phyloP scores from a whole-genome alignment of 2,113 vertebrate species.

The Porphyrio hochstetteri region DNA sequence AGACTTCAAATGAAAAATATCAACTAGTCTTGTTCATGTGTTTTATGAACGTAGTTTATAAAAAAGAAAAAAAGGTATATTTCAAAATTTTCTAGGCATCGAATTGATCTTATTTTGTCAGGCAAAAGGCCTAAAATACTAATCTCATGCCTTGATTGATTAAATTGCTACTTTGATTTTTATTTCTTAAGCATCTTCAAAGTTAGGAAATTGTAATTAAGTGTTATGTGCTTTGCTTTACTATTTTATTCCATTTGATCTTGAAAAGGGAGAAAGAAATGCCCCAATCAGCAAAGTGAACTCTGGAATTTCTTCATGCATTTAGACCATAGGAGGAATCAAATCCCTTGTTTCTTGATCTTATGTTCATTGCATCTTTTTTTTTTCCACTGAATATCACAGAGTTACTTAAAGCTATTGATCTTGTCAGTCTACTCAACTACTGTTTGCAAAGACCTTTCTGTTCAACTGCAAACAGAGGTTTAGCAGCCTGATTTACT shows the following conservation, averaged over 20 bases:
- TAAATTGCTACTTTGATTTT: constrained; percentile 31
- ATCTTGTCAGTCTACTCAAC: neutral
- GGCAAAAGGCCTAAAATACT: neutral
- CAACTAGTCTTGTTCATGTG: neutral
- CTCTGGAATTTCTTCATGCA: neutral
- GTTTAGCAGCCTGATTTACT: neutral
- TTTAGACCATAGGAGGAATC: neutral
- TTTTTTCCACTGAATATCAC: neutral
- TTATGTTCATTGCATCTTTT: neutral
- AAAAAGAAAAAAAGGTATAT: neutral
- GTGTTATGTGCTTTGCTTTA: neutral
- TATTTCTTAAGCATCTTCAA: neutral
- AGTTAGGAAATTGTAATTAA: neutral
- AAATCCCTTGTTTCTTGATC: neutral
- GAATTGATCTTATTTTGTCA: constrained; percentile 6
- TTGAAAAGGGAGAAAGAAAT: neutral
- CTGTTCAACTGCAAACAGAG: neutral
- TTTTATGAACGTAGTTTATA: neutral
- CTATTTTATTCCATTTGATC: neutral
- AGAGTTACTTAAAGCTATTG: neutral
- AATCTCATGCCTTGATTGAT: neutral
- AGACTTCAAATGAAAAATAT: neutral
- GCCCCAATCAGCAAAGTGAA: neutral
- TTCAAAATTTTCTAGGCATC: neutral
- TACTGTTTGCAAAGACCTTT: neutral